Percentiles rank a stretch among this genome's conserved stretches.
Evolutionary conservation across 2,113 vertebrate genomes (phyloP).

Genomic region (Lophius piscatorius): DNA sequence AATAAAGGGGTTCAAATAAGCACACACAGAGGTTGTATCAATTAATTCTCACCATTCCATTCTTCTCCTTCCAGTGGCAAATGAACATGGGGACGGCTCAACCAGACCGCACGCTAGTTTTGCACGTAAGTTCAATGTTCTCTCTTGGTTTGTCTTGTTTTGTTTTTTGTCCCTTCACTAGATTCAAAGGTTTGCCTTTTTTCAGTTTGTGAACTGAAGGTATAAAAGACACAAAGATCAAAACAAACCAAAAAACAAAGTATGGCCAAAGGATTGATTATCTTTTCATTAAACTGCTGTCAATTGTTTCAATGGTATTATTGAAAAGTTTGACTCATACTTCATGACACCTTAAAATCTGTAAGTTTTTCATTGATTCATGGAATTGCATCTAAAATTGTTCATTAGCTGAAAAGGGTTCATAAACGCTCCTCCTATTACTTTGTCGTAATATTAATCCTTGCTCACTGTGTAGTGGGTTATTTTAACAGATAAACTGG

Average conservation of each 20-base stretch:
- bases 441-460: background rate
- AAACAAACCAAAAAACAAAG: too few species aligned
- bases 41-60: background rate
- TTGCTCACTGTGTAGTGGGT: background rate
- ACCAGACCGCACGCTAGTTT: conserved; percentile 85
- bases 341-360: background rate
- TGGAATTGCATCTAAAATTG: too few species aligned
- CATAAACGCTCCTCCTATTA: too few species aligned
- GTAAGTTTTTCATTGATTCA: too few species aligned
- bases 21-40: background rate
- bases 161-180: background rate
- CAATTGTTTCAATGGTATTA: too few species aligned
- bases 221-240: too few species aligned
- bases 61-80: conserved; percentile 84
- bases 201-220: too few species aligned
- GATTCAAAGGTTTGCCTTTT: too few species aligned
- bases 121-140: conserved; percentile 83
- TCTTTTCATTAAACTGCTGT: background rate
- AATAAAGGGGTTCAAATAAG: background rate
- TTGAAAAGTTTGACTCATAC: too few species aligned
- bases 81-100: conserved; percentile 88
- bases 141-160: background rate
- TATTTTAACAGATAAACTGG: background rate
- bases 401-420: too few species aligned
- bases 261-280: background rate